Percentiles rank a stretch among this genome's conserved stretches.
phyloP scores from a whole-genome alignment of 1,140 invertebrate species.

The Drosophila elegans region DNA sequence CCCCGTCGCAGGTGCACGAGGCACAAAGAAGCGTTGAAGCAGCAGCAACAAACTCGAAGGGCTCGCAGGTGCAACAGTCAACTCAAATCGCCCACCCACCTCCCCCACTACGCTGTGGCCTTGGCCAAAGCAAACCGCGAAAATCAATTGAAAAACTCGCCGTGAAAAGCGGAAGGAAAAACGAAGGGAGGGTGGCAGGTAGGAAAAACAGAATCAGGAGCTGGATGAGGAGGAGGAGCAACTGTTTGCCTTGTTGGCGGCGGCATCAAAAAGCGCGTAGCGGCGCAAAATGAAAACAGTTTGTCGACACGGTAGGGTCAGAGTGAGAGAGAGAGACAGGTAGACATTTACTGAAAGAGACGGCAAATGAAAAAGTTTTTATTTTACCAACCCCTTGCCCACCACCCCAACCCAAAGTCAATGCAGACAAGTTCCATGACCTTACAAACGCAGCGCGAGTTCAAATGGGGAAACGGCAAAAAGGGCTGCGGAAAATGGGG shows the following conservation, averaged over 20 bases:
- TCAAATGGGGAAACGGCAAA: slow-evolving; percentile 45
- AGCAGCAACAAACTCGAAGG: slow-evolving; percentile 61
- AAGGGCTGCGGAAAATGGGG: slow-evolving; percentile 15
- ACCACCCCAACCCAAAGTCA: slow-evolving; percentile 52
- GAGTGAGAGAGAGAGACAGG: slow-evolving; percentile 15
- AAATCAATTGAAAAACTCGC: slow-evolving; percentile 78
- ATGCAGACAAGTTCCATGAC: slow-evolving; percentile 84
- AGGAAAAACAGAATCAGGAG: too few species aligned
- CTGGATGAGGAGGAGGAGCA: slow-evolving; percentile 13
- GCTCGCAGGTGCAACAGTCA: slow-evolving; percentile 66
- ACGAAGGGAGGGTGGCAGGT: too few species aligned
- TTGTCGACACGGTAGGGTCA: slow-evolving; percentile 59
- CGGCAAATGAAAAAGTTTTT: slow-evolving; percentile 66
- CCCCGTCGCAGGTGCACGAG: slow-evolving; percentile 30
- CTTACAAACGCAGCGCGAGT: slow-evolving; percentile 75
- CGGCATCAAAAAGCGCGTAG: slow-evolving; percentile 82
- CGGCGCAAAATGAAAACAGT: slow-evolving; percentile 81
- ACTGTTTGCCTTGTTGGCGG: slow-evolving; percentile 75
- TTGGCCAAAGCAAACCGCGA: slow-evolving; percentile 74
- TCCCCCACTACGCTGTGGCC: slow-evolving; percentile 41
- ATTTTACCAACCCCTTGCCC: slow-evolving; percentile 18
- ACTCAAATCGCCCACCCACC: not conserved
- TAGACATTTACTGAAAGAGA: slow-evolving; percentile 5
- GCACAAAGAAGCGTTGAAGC: slow-evolving; percentile 79
- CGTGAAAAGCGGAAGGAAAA: slow-evolving; percentile 30